A percentile compares a stretch with the other conserved stretches of the same genome.
phyloP scores from a whole-genome alignment of 2,797 vertebrate genomes.

The Gila robusta region DNA sequence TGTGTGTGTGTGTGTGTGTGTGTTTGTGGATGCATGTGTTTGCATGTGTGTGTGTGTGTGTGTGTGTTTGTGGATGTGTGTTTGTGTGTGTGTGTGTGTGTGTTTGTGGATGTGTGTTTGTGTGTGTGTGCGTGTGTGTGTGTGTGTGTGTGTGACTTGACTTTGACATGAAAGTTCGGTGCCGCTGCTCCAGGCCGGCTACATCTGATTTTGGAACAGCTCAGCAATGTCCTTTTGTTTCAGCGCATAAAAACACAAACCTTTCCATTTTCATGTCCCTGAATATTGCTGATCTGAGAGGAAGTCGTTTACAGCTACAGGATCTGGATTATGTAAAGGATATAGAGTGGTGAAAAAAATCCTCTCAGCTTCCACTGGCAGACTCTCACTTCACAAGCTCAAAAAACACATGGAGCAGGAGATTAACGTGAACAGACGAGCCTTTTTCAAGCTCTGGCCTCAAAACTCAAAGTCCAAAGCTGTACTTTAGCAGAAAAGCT shows the following conservation, averaged over 20 bases:
- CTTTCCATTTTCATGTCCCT: conserved; percentile 60
- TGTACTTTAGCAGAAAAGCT: not conserved
- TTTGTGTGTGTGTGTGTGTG: not conserved
- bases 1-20: accelerated
- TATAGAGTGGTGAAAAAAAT: conserved; percentile 38
- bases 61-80: not conserved
- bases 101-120: not conserved
- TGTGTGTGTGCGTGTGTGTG: not conserved
- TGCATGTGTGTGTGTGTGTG: accelerated
- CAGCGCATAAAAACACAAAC: conserved; percentile 55
- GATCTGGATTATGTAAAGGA: conserved; percentile 55
- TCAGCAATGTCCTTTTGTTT: conserved; percentile 66
- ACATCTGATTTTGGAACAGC: conserved; percentile 56
- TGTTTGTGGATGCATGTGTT: too few relatives aligned
- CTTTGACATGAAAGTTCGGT: conserved; percentile 74
- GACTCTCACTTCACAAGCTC: conserved; percentile 18
- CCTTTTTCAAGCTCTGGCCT: conserved; percentile 8
- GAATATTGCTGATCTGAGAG: conserved; percentile 63
- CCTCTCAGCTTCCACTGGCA: conserved; percentile 41
- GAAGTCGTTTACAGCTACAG: conserved; percentile 50
- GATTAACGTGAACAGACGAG: conserved; percentile 1
- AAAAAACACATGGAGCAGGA: conserved; percentile 18
- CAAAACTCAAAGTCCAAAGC: not conserved
- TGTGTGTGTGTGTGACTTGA: conserved; percentile 49
- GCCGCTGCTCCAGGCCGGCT: conserved; percentile 33